Base-by-base conservation (phyloP, 2,888 invertebrate species). In the Rotaria macrura region DNA sequence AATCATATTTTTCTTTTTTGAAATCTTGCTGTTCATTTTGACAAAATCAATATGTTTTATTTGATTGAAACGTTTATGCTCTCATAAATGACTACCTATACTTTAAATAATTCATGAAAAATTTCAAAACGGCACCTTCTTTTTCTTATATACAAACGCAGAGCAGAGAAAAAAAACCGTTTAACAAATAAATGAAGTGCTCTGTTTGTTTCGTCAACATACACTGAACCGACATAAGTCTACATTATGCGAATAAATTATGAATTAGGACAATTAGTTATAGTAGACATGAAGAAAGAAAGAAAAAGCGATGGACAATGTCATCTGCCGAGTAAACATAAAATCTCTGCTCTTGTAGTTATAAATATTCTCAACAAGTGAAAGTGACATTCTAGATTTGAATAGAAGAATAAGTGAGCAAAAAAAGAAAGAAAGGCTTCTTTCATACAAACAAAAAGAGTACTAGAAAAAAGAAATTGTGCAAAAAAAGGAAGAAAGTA, bases 391-490 rank as follows among this genome's bases (percentile, higher is more conserved):
- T 65, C 17, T 25, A 65, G 65, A 65, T 65, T 65, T 65, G 65
- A 65, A 65, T 65, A 65, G 65, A 29, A 65, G 65, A 65, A 65
- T 65, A 65, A 65, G 65, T 65, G 65, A 65, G 65, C 34, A 65
- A 29, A 65, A n/a, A n/a, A n/a, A n/a, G n/a, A 29, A 57, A 34
- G 65, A 65, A 65, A 65, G 65, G 65, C 34, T 65, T 65, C 65
- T 65, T 65, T 65, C 65, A 34, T 65, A 29, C 65, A 65, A 65
- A 65, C 34, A 65, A 34, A 29, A 34, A 65, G 29, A 34, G 34
- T 34, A 34, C 2, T 65, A 65, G 65, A 65, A 65, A 65, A 65
- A 65, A 65, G 29, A 34, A 65, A 65, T 34, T 34, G 29, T 65
- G 65, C 17, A 65, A 65, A 65, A 65, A 65, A 65, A 65, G 65